phyloP scores from a whole-genome alignment of 2,113 vertebrate genomes.

The Lepidothrix coronata region DNA sequence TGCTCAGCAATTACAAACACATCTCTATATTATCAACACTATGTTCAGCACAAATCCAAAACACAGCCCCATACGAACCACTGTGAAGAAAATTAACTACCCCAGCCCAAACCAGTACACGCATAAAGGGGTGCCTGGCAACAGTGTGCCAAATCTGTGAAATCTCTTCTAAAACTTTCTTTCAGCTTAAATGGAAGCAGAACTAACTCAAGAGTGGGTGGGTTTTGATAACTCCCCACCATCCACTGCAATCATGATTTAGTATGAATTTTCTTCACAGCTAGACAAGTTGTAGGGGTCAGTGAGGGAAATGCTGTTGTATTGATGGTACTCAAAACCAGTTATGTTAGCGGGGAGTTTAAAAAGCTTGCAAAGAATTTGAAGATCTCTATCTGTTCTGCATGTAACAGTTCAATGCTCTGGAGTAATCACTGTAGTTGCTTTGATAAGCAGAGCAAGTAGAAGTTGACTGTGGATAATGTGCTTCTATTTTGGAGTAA shows the following conservation, averaged over 20 bases:
- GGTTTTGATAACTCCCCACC: not conserved
- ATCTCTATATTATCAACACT: not conserved
- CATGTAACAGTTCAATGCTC: not conserved
- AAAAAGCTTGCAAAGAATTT: not conserved
- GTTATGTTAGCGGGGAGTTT: not conserved
- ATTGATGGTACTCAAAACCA: not conserved
- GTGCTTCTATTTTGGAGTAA: not conserved
- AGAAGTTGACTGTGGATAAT: not conserved
- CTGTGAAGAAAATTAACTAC: not conserved
- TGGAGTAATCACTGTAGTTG: not conserved
- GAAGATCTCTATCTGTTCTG: not conserved
- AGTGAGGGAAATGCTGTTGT: not conserved
- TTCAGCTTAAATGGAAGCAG: not conserved
- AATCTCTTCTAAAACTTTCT: not conserved
- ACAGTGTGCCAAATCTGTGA: not conserved
- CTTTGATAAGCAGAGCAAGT: not conserved
- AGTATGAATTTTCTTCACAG: not conserved
- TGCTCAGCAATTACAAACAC: not conserved
- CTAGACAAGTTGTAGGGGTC: not conserved
- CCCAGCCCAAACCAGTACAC: not conserved
- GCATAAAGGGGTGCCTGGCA: not conserved
- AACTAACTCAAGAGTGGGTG: not conserved
- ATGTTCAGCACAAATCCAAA: not conserved
- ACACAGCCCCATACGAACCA: not conserved
- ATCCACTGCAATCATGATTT: not conserved